Percentiles rank a stretch among this genome's conserved stretches.
Conservation (phyloP, 2,888 invertebrate species). For the Andrena haemorrhoa region DNA sequence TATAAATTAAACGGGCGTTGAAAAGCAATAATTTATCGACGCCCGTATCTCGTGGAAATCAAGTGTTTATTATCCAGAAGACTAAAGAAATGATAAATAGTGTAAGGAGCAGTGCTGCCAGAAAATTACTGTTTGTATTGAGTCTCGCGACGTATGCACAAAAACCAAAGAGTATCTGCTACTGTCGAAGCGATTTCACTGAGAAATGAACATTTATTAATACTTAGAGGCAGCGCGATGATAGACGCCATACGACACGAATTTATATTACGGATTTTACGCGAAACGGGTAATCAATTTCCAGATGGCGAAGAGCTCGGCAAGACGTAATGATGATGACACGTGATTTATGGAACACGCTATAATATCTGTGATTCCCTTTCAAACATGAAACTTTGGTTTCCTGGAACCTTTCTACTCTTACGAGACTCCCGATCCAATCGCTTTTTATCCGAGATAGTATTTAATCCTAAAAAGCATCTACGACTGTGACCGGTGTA, state of each 20-base stretch:
- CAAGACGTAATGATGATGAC: not conserved
- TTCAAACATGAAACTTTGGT: not conserved
- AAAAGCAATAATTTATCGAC: not conserved
- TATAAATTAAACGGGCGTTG: not conserved
- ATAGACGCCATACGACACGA: slow-evolving; percentile 13
- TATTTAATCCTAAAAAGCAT: slow-evolving; percentile 8
- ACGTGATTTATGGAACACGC: slow-evolving; percentile 25
- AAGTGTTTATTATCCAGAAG: not conserved
- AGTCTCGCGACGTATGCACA: not conserved
- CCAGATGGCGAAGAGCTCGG: not conserved
- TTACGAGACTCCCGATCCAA: not conserved
- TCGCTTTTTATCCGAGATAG: not conserved
- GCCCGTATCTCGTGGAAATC: not conserved
- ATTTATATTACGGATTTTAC: slow-evolving; percentile 17
- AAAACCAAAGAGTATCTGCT: not conserved
- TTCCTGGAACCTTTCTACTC: slow-evolving; percentile 6
- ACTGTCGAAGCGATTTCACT: not conserved
- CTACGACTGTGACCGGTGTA: not conserved
- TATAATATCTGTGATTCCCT: not conserved
- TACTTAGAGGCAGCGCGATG: not conserved
- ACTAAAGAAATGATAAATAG: not conserved
- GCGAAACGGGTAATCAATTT: slow-evolving; percentile 9
- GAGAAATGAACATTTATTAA: slow-evolving; percentile 3
- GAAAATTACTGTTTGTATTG: not conserved
- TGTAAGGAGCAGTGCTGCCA: too few species aligned